A percentile compares a stretch with the other conserved stretches of the same genome.
Conservation (phyloP, 2,888 invertebrate species). For the Amphipoea lucens region DNA sequence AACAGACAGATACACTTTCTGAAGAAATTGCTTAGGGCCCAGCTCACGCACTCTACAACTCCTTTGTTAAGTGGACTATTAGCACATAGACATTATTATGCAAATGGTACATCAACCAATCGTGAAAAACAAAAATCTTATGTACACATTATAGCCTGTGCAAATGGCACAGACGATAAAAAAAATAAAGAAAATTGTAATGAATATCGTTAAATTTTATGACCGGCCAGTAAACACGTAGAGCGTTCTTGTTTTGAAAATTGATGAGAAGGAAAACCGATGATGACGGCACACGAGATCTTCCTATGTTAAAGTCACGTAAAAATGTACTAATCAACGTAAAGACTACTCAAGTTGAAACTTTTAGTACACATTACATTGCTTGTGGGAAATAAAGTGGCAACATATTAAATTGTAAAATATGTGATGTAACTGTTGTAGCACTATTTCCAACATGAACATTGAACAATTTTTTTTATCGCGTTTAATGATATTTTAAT, state of each 20-base stretch:
- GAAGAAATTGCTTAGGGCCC: too few relatives aligned
- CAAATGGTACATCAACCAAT: slow-evolving; percentile 8
- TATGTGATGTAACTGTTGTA: slow-evolving; percentile 3
- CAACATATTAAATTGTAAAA: slow-evolving; percentile 20
- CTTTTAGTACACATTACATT: slow-evolving; percentile 7
- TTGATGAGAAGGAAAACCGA: slow-evolving; percentile 24
- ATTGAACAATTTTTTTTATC: neutral
- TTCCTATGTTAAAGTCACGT: slow-evolving; percentile 53
- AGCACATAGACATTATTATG: neutral
- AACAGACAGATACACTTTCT: too few relatives aligned
- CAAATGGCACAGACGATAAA: slow-evolving; percentile 35
- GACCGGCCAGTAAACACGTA: slow-evolving; percentile 52
- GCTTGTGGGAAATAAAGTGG: slow-evolving; percentile 17
- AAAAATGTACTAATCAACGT: slow-evolving; percentile 29
- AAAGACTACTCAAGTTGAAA: slow-evolving; percentile 12
- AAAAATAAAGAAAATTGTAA: slow-evolving; percentile 49
- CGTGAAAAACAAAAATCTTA: slow-evolving; percentile 3
- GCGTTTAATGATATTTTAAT: neutral
- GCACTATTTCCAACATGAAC: neutral
- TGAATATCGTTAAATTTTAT: slow-evolving; percentile 51
- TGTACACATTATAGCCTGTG: slow-evolving; percentile 13
- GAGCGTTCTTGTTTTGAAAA: slow-evolving; percentile 39
- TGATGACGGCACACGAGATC: slow-evolving; percentile 26
- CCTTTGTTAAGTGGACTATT: neutral
- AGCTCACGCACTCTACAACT: too few relatives aligned